These are phyloP conservation scores for Morpho deidamia DNA, from an alignment of 2,888 invertebrate species.

Conservation along the genomic window DNA sequence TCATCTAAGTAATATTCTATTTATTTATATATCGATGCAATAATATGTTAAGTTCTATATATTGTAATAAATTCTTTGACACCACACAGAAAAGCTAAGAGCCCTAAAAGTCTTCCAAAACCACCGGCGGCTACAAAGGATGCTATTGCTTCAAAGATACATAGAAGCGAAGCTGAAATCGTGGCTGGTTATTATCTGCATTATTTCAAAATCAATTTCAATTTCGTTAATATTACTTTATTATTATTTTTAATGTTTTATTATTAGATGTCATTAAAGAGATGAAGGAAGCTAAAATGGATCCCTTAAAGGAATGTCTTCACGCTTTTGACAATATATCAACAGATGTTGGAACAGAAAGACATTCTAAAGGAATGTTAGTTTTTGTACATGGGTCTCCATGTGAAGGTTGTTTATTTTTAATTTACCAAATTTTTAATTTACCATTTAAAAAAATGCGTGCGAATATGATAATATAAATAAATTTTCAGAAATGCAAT, in stretches of 20 bases:
- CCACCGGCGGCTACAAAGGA: conserved; percentile 29
- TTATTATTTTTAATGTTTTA: neutral
- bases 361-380: conserved; percentile 51
- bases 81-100: conserved; percentile 43
- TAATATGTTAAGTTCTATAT: too few relatives aligned
- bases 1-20: conserved; percentile 35
- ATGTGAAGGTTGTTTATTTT: conserved; percentile 49
- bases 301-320: conserved; percentile 54
- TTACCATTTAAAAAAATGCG: neutral
- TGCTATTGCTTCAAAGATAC: conserved; percentile 32
- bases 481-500: conserved; percentile 45
- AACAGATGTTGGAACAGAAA: conserved; percentile 30
- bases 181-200: conserved; percentile 39
- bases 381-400: conserved; percentile 64
- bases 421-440: neutral
- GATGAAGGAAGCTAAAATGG: conserved; percentile 45
- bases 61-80: neutral
- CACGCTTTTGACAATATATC: conserved; percentile 33
- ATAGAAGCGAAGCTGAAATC: conserved; percentile 56
- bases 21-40: neutral
- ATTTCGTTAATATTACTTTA: neutral
- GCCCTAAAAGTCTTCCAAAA: conserved; percentile 37
- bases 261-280: conserved; percentile 50
- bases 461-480: neutral
- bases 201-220: neutral